A percentile compares a stretch with the other conserved stretches of the same genome.
These are phyloP conservation scores for Blomia tropicalis DNA, from an alignment of 2,888 invertebrate genomes.

Conservation along the genomic window DNA sequence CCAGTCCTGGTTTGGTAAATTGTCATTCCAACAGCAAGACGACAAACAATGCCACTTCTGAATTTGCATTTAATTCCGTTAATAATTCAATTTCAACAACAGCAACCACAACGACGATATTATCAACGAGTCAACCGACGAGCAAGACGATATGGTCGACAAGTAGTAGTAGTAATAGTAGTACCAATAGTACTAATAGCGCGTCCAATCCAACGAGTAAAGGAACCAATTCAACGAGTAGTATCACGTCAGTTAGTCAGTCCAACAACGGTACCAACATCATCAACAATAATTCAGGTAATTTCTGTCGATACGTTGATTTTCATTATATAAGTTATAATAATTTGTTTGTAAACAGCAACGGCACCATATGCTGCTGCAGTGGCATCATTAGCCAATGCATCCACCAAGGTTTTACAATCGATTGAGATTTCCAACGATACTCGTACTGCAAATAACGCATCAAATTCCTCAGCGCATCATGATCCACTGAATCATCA, in stretches of 20 bases:
- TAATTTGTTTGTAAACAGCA: conserved; percentile 2
- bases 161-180: not conserved
- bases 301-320: not conserved
- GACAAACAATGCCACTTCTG: conserved; percentile 12
- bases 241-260: no score
- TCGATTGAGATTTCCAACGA: conserved; percentile 11
- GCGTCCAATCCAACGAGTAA: not conserved
- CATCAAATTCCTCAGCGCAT: conserved; percentile 1
- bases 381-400: conserved; percentile 19
- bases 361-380: conserved; percentile 29
- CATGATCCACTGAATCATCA: conserved; percentile 6
- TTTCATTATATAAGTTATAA: not conserved
- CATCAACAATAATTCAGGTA: not conserved
- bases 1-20: conserved; percentile 34
- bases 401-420: conserved; percentile 5
- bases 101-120: not conserved
- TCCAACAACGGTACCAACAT: no score
- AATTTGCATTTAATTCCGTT: not conserved
- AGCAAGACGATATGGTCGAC: not conserved
- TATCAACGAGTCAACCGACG: not conserved
- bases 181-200: not conserved
- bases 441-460: conserved; percentile 1
- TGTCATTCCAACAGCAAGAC: conserved; percentile 18
- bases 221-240: no score
- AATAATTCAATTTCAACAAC: not conserved